Base-by-base conservation (phyloP, 1,140 invertebrate species). In the Agrypnia vestita region DNA sequence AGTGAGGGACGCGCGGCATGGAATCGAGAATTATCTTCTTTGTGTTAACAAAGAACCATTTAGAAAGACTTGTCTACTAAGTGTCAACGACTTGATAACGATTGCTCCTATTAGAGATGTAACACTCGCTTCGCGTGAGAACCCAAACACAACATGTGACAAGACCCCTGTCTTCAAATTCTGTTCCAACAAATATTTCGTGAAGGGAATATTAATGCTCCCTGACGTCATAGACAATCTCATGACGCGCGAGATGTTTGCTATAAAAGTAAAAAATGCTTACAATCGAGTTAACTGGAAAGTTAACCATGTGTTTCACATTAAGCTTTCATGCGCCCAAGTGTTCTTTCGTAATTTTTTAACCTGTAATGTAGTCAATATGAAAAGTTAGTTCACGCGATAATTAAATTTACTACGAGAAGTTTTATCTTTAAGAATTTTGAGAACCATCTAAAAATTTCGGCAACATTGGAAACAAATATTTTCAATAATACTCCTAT, bases 111-210 rank as follows among this genome's bases (percentile, higher is more conserved):
- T 51, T 49, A 7, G 3, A 71, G 67, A 10, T 25, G 67, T 10
- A 19, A 25, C 67, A 71, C 67, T 71, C 49, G 67, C 47, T 51
- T 11, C 67, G 17, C 67, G 67, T 71, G 67, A 71, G 67, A 71
- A 71, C 47, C 46, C 67, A 21, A 71, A 51, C 35, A 71, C 0
- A 71, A 71, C 47, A 71, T 71, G 17, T 71, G 35, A 71, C 17
- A 71, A 51, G 11, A 51, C 62, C 59, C 59, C 21, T 71, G 49
- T 51, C 46, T 71, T 25, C 46, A 44, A 71, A 49, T 71, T 44
- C 25, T 49, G 13, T 19, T 46, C 47, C 15, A 47, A 71, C 46
- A 53, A 71, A 17, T 67, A 67, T 17, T 56, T 17, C 53, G 53
- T 17, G 19, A 8, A 62, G 47, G 47, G 67, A 71, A 71, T 71